These are phyloP conservation scores for Cervus canadensis DNA, from an alignment of 2,113 vertebrate genomes.

Conservation along the genomic window DNA sequence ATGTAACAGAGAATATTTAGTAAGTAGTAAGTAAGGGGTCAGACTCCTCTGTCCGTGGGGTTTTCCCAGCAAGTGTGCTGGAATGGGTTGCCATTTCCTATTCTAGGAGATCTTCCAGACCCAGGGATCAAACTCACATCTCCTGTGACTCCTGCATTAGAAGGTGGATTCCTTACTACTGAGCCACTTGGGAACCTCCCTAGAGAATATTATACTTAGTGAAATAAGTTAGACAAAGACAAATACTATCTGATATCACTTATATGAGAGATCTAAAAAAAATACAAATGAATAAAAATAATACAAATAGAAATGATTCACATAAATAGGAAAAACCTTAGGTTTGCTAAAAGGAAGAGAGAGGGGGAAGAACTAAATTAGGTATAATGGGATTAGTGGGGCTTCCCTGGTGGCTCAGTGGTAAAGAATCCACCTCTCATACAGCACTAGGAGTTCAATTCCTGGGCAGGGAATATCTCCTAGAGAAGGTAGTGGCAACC, in stretches of 20 bases:
- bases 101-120: no score
- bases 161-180: no score
- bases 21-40: neutral
- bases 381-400: neutral
- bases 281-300: neutral
- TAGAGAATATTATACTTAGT: neutral
- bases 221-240: neutral
- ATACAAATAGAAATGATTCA: neutral
- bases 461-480: no score
- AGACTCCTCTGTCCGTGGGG: no score
- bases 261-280: neutral
- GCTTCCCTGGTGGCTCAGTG: neutral
- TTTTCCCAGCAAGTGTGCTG: no score
- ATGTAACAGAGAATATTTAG: neutral
- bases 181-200: no score
- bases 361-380: neutral
- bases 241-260: neutral
- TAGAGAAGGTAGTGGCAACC: neutral
- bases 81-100: no score
- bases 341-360: neutral
- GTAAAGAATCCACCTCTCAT: neutral
- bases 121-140: no score
- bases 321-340: neutral
- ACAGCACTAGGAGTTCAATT: neutral
- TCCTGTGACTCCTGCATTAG: no score